These are phyloP conservation scores for Ips nitidus DNA, from an alignment of 1,140 invertebrate genomes.

Conservation along the genomic window DNA sequence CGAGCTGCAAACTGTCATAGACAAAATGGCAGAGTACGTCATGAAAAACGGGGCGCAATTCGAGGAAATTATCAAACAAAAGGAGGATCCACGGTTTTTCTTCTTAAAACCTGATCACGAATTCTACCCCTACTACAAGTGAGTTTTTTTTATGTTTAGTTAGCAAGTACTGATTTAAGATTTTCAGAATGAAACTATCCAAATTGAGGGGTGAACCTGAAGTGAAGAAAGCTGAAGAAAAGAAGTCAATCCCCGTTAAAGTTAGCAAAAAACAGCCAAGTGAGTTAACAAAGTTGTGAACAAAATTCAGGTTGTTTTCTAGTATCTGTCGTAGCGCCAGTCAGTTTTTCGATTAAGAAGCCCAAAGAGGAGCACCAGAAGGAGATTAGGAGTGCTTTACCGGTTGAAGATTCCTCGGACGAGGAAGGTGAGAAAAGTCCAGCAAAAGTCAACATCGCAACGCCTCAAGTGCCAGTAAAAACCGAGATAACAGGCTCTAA, in stretches of 20 bases:
- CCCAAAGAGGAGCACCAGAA: slow-evolving; percentile 68
- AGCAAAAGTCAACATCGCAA: slow-evolving; percentile 31
- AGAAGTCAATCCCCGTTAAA: slow-evolving; percentile 20
- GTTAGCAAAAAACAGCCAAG: background rate
- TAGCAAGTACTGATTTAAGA: background rate
- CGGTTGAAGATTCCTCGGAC: slow-evolving; percentile 73
- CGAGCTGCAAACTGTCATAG: slow-evolving; percentile 84
- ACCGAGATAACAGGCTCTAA: background rate
- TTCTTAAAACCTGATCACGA: slow-evolving; percentile 75
- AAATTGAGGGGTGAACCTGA: slow-evolving; percentile 55
- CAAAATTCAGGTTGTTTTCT: slow-evolving; percentile 44
- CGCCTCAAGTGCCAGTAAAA: background rate
- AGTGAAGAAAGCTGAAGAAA: slow-evolving; percentile 34
- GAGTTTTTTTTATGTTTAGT: background rate
- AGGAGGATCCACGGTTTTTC: slow-evolving; percentile 82
- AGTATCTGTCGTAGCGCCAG: slow-evolving; percentile 57
- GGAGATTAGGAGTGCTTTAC: slow-evolving; percentile 68
- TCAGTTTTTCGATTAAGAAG: slow-evolving; percentile 81
- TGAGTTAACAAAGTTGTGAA: slow-evolving; percentile 42
- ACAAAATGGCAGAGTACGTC: slow-evolving; percentile 95
- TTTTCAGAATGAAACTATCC: slow-evolving; percentile 45
- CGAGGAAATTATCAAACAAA: slow-evolving; percentile 82
- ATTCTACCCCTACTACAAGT: slow-evolving; percentile 75
- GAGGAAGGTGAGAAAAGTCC: slow-evolving; percentile 59
- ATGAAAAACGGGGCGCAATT: slow-evolving; percentile 92